A percentile compares a stretch with the other conserved stretches of the same genome.
Evolutionary conservation across 2,888 invertebrate genomes (phyloP).

Genomic region (Microchrysa polita): DNA sequence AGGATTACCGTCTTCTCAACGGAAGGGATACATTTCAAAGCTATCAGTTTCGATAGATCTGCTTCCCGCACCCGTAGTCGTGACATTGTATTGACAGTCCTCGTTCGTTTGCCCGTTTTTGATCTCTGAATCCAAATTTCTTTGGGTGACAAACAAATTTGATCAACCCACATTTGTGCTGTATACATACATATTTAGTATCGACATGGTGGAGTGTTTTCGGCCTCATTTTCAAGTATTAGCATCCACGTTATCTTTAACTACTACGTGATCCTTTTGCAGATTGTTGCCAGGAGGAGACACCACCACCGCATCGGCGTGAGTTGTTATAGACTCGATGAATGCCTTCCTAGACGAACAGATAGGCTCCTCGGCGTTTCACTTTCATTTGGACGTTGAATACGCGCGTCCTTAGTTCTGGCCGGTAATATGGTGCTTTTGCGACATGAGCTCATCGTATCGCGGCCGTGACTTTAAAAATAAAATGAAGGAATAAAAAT

Average conservation of each 20-base stretch:
- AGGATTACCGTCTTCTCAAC: conserved; percentile 43
- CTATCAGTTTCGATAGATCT: conserved; percentile 45
- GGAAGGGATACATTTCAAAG: conserved; percentile 45
- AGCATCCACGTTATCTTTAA: conserved; percentile 26
- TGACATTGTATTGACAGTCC: neutral
- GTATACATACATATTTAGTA: conserved; percentile 3
- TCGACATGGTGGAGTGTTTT: neutral
- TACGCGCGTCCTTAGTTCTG: conserved; percentile 13
- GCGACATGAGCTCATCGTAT: conserved; percentile 33
- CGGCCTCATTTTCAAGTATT: conserved; percentile 14
- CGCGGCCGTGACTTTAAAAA: conserved; percentile 17
- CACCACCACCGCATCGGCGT: no score
- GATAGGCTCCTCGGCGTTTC: conserved; percentile 16
- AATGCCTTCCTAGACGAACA: neutral
- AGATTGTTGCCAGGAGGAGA: conserved; percentile 17
- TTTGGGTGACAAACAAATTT: conserved; percentile 45
- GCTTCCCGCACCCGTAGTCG: neutral
- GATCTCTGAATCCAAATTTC: conserved; percentile 42
- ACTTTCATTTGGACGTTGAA: neutral
- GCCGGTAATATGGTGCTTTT: neutral
- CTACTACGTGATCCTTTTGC: conserved; percentile 40
- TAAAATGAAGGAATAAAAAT: conserved; percentile 11
- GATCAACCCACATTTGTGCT: conserved; percentile 37
- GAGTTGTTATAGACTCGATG: neutral
- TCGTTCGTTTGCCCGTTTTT: conserved; percentile 18